Evolutionary conservation across 2,888 invertebrate genomes (phyloP).

Genomic region (Parelbella ahira): DNA sequence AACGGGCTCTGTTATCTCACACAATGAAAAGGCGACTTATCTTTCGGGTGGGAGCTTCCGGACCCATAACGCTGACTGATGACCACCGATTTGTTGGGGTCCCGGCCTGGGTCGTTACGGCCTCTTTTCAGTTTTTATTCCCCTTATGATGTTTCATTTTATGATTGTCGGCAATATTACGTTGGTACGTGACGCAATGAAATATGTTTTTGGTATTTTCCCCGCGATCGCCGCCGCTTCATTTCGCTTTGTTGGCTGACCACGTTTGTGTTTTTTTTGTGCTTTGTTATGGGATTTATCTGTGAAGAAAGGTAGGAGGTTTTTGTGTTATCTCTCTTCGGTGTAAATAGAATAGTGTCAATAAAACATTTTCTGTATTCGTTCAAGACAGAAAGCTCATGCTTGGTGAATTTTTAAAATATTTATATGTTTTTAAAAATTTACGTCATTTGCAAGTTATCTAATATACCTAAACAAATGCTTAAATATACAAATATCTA

Average conservation of each 20-base stretch:
- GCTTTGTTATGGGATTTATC: slow-evolving; percentile 27
- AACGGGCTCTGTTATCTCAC: slow-evolving; percentile 53
- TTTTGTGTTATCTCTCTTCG: slow-evolving; percentile 22
- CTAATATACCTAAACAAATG: no score
- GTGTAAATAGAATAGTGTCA: slow-evolving; percentile 8
- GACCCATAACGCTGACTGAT: slow-evolving; percentile 73
- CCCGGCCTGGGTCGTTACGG: slow-evolving; percentile 63
- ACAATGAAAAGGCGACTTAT: slow-evolving; percentile 69
- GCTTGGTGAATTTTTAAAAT: no score
- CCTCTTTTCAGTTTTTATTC: slow-evolving; percentile 75
- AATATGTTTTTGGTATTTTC: slow-evolving; percentile 42
- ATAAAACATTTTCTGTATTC: no score
- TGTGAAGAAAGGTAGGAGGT: slow-evolving; percentile 1
- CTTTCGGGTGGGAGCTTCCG: slow-evolving; percentile 45
- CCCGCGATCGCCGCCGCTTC: slow-evolving; percentile 31
- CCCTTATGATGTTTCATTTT: slow-evolving; percentile 75
- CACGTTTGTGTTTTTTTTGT: slow-evolving; percentile 28
- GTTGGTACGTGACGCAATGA: slow-evolving; percentile 54
- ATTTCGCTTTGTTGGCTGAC: slow-evolving; percentile 21
- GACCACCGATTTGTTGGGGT: slow-evolving; percentile 75
- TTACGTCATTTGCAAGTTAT: no score
- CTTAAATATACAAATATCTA: no score
- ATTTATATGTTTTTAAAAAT: no score
- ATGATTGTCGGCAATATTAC: slow-evolving; percentile 69
- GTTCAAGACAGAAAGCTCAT: no score